Conservation (phyloP, 2,888 invertebrate genomes). For the Lordiphosa andalusiaca region DNA sequence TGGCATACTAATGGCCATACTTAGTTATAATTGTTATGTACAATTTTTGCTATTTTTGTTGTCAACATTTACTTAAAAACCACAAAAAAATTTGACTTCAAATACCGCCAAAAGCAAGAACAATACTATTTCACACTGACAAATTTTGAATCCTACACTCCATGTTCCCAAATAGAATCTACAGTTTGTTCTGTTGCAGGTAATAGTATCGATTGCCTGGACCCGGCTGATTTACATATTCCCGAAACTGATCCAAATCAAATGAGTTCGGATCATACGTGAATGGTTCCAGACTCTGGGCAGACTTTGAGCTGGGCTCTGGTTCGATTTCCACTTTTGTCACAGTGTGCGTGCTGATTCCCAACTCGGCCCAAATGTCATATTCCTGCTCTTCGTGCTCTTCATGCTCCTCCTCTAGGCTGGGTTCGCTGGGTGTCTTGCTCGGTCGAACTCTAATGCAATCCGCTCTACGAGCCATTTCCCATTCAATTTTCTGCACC, state of each 20-base stretch:
- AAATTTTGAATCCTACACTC: no score
- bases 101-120: neutral
- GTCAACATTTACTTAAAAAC: no score
- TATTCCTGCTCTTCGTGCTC: constrained; percentile 32
- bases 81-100: neutral
- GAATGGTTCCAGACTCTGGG: constrained; percentile 23
- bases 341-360: constrained; percentile 4
- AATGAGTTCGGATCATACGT: constrained; percentile 55
- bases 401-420: constrained; percentile 15
- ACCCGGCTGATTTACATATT: constrained; percentile 56
- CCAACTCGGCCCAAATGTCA: constrained; percentile 49
- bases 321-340: neutral
- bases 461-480: constrained; percentile 10
- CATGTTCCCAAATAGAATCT: neutral
- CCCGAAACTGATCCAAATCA: constrained; percentile 49
- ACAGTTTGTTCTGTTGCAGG: constrained; percentile 18
- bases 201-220: constrained; percentile 54
- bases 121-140: no score
- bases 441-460: constrained; percentile 26
- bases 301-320: neutral
- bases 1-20: no score
- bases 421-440: neutral
- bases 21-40: no score
- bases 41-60: no score
- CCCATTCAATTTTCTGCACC: constrained; percentile 11